A percentile compares a stretch with the other conserved stretches of the same genome.
phyloP scores from a whole-genome alignment of 2,797 vertebrate species.

The Catamblyrhynchus diadema region DNA sequence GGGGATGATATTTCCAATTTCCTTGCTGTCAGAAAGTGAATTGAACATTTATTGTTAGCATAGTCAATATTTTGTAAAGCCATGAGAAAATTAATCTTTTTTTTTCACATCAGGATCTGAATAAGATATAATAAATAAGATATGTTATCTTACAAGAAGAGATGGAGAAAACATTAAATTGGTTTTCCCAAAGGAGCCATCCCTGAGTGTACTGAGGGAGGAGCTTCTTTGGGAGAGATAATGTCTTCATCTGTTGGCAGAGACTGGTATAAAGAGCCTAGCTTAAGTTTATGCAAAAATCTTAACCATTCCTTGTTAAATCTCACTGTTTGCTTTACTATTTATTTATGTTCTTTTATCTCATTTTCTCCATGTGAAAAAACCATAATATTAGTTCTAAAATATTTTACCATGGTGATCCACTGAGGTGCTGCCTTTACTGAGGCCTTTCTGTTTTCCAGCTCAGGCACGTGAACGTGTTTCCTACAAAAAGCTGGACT shows the following conservation, averaged over 20 bases:
- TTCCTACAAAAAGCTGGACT: neutral
- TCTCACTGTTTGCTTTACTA: neutral
- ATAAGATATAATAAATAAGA: neutral
- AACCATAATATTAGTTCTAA: neutral
- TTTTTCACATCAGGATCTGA: neutral
- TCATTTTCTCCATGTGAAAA: neutral
- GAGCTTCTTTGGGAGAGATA: neutral
- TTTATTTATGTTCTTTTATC: neutral
- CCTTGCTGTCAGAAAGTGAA: neutral
- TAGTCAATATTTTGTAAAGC: neutral
- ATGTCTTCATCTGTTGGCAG: neutral
- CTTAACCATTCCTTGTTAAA: neutral
- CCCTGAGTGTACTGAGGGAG: neutral
- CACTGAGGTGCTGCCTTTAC: neutral
- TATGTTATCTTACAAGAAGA: neutral
- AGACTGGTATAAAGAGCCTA: neutral
- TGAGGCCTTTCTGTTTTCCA: neutral
- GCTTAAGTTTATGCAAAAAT: neutral
- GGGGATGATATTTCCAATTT: neutral
- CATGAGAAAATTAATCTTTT: neutral
- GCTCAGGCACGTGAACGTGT: rapidly evolving
- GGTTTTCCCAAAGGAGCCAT: neutral
- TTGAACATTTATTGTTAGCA: neutral
- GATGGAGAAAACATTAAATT: neutral
- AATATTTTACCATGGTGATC: neutral